Evolutionary conservation across 2,113 vertebrate species (phyloP), one percentile per base, ranked within the genome.

Genomic region (Camelus dromedarius): DNA sequence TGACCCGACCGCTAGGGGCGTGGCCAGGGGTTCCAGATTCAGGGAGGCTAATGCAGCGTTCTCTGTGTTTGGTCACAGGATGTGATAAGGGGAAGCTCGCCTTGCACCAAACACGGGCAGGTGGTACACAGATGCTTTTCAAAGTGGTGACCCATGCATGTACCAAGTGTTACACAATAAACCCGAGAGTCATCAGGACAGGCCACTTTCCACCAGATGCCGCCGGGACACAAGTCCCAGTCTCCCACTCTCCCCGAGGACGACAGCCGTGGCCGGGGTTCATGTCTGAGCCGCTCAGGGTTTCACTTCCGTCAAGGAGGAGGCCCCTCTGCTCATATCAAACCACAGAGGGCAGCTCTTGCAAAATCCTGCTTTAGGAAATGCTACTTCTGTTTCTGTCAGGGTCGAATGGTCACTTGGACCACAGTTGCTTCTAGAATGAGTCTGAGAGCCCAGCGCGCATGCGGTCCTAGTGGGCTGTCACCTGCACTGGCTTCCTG

Each of bases 341-440:
- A 93, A 96, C 97, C 97, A 19, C 97, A 94, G 8, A 0, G 19
- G 42, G 6, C 4, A 30, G 48, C 64, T 60, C 96, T 98, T 98
- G 96, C 97, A 81, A 82, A 96, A 96, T 4, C 84, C 54, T 4
- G 90, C 91, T 80, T 91, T 48, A 82, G 38, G 96, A 97, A 98
- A 97, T 11, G 30, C 94, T 86, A 90, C 46, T 98, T 60, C 95
- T 96, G 81, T 72, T 96, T 96, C 67, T 92, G 75, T 3, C 6
- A 20, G 88, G 66, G 87, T 75, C 8, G 2, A n/a, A 28, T 0
- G 56, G 89, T 42, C 6, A 5, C 58, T 82, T 70, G 24, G 9
- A 52, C 38, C 80, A 32, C 0, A 1, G 46, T 54, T 64, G 9
- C 24, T 72, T 52, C 19, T 64, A 15, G n/a, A 66, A 75, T 0